Conservation (phyloP, 2,888 invertebrate genomes). For the Melieria crassipennis region DNA sequence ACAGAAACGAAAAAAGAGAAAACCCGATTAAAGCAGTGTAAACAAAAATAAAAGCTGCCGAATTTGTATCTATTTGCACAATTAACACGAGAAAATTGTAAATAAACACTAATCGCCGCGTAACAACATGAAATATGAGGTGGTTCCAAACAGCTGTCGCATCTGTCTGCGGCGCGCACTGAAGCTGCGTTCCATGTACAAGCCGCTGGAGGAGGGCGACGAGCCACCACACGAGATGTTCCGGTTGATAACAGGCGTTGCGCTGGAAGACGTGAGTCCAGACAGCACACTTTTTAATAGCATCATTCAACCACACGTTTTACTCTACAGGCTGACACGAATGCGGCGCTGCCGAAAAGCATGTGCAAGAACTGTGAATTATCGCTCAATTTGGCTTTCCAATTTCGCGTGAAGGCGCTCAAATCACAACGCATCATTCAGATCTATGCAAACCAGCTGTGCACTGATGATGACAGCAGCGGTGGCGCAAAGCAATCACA, state of each 20-base stretch:
- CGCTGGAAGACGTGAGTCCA: constrained; percentile 49
- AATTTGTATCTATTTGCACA: background rate
- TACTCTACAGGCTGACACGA: constrained; percentile 39
- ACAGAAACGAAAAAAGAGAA: background rate
- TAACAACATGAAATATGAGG: constrained; percentile 38
- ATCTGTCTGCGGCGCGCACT: constrained; percentile 55
- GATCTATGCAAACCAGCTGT: constrained; percentile 42
- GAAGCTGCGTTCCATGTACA: constrained; percentile 56
- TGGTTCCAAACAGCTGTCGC: constrained; percentile 55
- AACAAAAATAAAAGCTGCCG: constrained; percentile 5
- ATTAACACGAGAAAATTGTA: background rate
- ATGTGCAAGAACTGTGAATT: constrained; percentile 60
- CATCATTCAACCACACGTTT: background rate
- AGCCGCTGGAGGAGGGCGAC: constrained; percentile 55
- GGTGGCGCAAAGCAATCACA: background rate
- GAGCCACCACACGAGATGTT: constrained; percentile 60
- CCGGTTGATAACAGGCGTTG: constrained; percentile 53
- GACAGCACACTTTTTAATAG: background rate
- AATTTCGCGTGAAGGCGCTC: constrained; percentile 58
- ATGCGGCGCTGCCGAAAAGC: constrained; percentile 53
- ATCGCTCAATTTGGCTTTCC: constrained; percentile 59
- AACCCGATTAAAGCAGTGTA: constrained; percentile 22
- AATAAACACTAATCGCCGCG: background rate
- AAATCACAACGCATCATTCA: constrained; percentile 56
- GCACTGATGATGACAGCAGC: background rate